Evolutionary conservation across 2,888 invertebrate species (phyloP).

Genomic region (Ligdia adustata): DNA sequence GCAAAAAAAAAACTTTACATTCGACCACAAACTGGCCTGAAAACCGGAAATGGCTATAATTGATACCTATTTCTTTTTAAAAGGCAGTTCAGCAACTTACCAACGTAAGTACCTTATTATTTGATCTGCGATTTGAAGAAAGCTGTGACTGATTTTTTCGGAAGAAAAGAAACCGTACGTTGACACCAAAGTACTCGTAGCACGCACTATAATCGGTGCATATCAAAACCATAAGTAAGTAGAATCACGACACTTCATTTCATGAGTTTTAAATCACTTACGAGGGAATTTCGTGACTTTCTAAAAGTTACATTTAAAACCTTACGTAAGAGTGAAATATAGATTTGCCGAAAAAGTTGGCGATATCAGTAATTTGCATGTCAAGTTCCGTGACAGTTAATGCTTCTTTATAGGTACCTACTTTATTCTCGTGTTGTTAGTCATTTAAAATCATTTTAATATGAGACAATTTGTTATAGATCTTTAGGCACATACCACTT

Average conservation of each 20-base stretch:
- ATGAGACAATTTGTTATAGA: conserved; percentile 19
- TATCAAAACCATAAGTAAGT: conserved; percentile 6
- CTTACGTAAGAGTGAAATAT: conserved; percentile 24
- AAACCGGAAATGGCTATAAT: too few relatives aligned
- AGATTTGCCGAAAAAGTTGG: conserved; percentile 5
- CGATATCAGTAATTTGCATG: not conserved
- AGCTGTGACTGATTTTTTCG: too few relatives aligned
- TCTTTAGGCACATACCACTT: conserved; percentile 80
- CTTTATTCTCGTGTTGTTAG: conserved; percentile 1
- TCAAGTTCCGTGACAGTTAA: conserved; percentile 16
- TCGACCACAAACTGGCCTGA: too few relatives aligned
- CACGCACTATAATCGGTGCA: conserved; percentile 14
- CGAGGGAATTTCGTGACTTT: conserved; percentile 29
- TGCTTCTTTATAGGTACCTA: too few relatives aligned
- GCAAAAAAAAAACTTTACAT: too few relatives aligned
- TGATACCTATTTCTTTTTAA: too few relatives aligned
- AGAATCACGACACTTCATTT: not conserved
- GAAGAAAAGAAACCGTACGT: too few relatives aligned
- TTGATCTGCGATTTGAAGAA: too few relatives aligned
- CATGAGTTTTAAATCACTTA: conserved; percentile 1
- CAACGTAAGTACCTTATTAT: too few relatives aligned
- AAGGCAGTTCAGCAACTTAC: too few relatives aligned
- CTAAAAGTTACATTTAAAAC: conserved; percentile 23
- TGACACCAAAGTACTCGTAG: too few relatives aligned
- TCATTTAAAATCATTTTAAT: conserved; percentile 7